These are phyloP conservation scores for Bilobella aurantiaca DNA, from an alignment of 1,140 invertebrate genomes.

Conservation along the genomic window DNA sequence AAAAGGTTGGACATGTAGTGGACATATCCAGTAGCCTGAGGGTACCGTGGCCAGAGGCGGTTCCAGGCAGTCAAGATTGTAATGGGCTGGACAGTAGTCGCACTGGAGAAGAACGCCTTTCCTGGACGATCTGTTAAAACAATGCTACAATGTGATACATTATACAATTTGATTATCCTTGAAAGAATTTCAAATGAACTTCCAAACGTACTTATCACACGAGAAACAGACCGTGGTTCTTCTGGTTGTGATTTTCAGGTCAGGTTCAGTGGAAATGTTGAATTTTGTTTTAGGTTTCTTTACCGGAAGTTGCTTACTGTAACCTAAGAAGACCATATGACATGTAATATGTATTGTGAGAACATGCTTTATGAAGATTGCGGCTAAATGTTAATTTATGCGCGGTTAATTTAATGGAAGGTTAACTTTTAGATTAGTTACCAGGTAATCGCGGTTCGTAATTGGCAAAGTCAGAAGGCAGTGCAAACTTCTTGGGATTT, in stretches of 20 bases:
- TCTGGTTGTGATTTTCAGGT: neutral
- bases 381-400: neutral
- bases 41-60: conserved; percentile 79
- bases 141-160: neutral
- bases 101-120: conserved; percentile 74
- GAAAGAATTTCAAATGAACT: neutral
- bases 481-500: conserved; percentile 79
- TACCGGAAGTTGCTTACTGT: no score
- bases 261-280: neutral
- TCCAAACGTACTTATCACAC: conserved; percentile 7
- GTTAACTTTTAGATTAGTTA: conserved; percentile 34
- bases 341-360: no score
- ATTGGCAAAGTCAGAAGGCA: conserved; percentile 66
- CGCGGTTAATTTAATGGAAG: conserved; percentile 24
- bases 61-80: conserved; percentile 85
- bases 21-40: conserved; percentile 89
- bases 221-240: conserved; percentile 24
- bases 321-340: no score
- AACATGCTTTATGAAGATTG: no score
- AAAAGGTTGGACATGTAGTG: conserved; percentile 83
- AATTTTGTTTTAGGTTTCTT: neutral
- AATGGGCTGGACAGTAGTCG: conserved; percentile 82
- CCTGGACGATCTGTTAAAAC: conserved; percentile 62
- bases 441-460: conserved; percentile 53
- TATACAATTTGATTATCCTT: neutral